Evolutionary conservation across 2,888 invertebrate species (phyloP).

Genomic region (Nesidiocoris tenuis): DNA sequence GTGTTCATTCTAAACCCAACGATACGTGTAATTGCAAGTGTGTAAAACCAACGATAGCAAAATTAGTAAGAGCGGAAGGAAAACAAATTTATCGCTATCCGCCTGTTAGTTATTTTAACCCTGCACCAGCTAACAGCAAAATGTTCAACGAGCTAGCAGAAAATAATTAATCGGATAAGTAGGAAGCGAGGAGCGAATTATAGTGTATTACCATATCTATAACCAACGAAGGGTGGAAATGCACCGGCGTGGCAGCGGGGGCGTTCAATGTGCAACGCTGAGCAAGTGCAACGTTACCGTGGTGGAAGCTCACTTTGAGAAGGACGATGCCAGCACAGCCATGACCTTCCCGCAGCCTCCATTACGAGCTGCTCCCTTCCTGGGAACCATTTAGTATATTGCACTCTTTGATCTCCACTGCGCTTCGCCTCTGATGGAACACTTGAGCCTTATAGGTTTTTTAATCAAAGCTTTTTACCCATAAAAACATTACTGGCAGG

Average conservation of each 20-base stretch:
- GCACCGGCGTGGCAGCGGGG: not conserved
- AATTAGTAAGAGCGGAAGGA: too few species aligned
- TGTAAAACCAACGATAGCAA: too few species aligned
- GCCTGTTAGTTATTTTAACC: not conserved
- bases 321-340: not conserved
- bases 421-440: not conserved
- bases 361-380: constrained; percentile 15
- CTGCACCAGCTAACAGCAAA: not conserved
- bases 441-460: not conserved
- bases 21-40: too few species aligned
- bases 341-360: not conserved
- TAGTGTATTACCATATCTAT: not conserved
- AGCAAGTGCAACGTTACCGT: not conserved
- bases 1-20: too few species aligned
- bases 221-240: not conserved
- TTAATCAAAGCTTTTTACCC: not conserved
- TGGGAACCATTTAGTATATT: constrained; percentile 1
- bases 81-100: too few species aligned
- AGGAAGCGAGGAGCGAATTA: not conserved
- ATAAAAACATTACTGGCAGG: not conserved
- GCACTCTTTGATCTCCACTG: not conserved
- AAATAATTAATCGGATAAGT: not conserved
- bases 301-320: not conserved
- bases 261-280: not conserved
- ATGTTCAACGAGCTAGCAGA: not conserved